Conservation (phyloP, 2,797 vertebrate genomes). For the Cossypha polioptera region DNA sequence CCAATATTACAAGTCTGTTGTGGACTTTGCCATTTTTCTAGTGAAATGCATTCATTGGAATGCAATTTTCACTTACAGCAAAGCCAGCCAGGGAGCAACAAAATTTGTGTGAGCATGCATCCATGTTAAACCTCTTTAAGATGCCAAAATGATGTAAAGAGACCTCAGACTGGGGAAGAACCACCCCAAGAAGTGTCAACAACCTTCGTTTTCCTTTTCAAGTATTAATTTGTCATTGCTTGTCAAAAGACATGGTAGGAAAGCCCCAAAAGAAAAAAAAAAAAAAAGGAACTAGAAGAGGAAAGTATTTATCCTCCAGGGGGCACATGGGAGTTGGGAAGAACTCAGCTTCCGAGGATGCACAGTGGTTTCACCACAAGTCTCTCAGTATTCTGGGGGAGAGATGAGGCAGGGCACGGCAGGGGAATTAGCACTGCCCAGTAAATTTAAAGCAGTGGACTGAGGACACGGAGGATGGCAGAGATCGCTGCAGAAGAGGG, state of each 20-base stretch:
- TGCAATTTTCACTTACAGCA: background rate
- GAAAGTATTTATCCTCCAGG: slow-evolving; percentile 46
- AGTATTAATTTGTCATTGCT: background rate
- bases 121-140: background rate
- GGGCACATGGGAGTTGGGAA: slow-evolving; percentile 42
- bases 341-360: background rate
- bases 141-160: background rate
- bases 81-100: background rate
- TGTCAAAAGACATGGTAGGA: background rate
- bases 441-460: background rate
- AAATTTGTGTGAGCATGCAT: background rate
- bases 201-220: background rate
- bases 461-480: background rate
- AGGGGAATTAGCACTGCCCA: background rate
- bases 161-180: background rate
- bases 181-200: background rate
- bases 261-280: background rate
- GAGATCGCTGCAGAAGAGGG: background rate
- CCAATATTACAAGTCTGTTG: background rate
- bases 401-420: background rate
- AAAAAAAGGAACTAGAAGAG: background rate
- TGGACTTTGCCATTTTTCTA: background rate
- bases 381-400: background rate
- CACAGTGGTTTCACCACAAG: background rate
- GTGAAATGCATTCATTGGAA: background rate